Evolutionary conservation across 2,113 vertebrate genomes (phyloP).

Genomic region (Osmerus mordax): DNA sequence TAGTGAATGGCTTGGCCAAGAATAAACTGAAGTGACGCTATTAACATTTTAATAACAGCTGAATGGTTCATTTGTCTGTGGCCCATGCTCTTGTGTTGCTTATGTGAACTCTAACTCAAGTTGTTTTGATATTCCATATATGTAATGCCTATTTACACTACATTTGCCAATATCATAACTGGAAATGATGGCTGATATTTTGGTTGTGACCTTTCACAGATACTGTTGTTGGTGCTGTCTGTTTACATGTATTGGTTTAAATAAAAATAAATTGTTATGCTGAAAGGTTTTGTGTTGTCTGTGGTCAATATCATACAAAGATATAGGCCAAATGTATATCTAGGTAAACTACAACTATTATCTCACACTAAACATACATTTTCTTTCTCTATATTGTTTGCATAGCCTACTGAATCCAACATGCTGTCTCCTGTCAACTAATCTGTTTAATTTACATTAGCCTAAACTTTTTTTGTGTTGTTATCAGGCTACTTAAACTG

Average conservation of each 20-base stretch:
- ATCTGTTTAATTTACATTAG: too few species aligned
- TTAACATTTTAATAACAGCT: conserved; percentile 33
- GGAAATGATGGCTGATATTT: conserved; percentile 40
- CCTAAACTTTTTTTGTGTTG: too few species aligned
- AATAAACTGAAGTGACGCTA: conserved; percentile 31
- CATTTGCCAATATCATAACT: conserved; percentile 59
- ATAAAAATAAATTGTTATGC: conserved; percentile 57
- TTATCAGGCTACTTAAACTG: too few species aligned
- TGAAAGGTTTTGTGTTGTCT: background rate
- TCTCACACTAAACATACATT: too few species aligned
- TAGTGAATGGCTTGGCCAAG: background rate
- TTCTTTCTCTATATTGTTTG: too few species aligned
- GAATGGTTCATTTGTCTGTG: conserved; percentile 34
- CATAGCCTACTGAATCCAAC: too few species aligned
- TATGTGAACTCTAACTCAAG: conserved; percentile 48
- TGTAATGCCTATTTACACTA: conserved; percentile 46
- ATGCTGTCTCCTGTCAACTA: too few species aligned
- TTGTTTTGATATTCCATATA: conserved; percentile 43
- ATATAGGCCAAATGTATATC: too few species aligned
- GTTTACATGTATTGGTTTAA: conserved; percentile 59
- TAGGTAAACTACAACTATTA: too few species aligned
- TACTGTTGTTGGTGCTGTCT: conserved; percentile 49
- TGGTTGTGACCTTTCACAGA: conserved; percentile 31
- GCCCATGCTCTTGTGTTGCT: conserved; percentile 33
- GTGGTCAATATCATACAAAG: too few species aligned